phyloP scores from a whole-genome alignment of 2,888 invertebrate genomes.

The Deilephila porcellus region DNA sequence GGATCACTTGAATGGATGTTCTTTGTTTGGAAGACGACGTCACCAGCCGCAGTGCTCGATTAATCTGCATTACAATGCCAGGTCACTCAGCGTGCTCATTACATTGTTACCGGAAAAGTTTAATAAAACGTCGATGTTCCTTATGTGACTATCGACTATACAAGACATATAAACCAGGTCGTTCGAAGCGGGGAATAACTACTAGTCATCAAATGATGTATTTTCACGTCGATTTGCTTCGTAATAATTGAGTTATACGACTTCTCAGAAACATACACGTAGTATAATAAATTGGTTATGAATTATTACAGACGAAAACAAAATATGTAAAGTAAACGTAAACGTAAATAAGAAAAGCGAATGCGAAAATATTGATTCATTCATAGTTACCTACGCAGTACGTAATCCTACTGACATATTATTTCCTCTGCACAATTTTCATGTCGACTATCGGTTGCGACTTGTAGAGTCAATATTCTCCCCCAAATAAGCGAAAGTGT shows the following conservation, averaged over 20 bases:
- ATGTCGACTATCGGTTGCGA: too few relatives aligned
- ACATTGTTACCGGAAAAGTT: conserved; percentile 4
- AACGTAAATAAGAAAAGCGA: too few relatives aligned
- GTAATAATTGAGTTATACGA: neutral
- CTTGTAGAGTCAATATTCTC: too few relatives aligned
- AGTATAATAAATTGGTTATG: neutral
- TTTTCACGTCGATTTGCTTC: neutral
- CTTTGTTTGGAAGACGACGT: neutral
- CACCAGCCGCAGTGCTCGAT: neutral
- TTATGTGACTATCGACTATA: neutral
- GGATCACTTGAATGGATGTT: neutral
- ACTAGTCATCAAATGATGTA: conserved; percentile 12
- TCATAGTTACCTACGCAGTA: too few relatives aligned
- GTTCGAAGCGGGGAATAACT: conserved; percentile 22
- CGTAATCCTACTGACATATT: too few relatives aligned
- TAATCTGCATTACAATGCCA: neutral
- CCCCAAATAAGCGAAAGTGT: too few relatives aligned
- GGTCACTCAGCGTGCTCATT: neutral
- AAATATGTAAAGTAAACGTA: too few relatives aligned
- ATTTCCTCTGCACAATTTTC: too few relatives aligned
- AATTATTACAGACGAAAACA: too few relatives aligned
- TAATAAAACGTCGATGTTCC: neutral
- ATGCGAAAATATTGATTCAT: too few relatives aligned
- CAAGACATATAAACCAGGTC: neutral
- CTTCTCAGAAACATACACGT: neutral